Percentiles rank a stretch among this genome's conserved stretches.
These are phyloP conservation scores for Etia nguti DNA, from an alignment of 2,113 vertebrate genomes.

Conservation along the genomic window DNA sequence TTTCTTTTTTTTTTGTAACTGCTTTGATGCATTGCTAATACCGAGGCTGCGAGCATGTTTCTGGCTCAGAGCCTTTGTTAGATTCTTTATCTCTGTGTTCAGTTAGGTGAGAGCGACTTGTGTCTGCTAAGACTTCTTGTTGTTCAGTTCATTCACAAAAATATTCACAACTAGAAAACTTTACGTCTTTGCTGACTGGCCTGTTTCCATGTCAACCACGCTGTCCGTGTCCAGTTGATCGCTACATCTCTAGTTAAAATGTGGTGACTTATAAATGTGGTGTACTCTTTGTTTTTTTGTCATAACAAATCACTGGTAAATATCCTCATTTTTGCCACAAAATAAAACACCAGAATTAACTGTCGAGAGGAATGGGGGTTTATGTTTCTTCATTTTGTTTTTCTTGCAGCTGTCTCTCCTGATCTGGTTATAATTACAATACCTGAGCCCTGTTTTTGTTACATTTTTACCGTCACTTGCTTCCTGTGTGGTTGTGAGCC, in stretches of 20 bases:
- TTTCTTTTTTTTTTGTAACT: neutral
- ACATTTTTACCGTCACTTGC: neutral
- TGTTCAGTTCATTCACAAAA: neutral
- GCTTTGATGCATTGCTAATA: neutral
- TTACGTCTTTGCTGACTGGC: neutral
- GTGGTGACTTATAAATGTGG: neutral
- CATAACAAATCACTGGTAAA: neutral
- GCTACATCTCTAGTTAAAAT: neutral
- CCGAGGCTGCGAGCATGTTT: neutral
- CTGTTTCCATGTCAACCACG: neutral
- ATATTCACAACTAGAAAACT: neutral
- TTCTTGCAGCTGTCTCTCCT: neutral
- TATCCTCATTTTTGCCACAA: neutral
- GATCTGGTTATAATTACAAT: neutral
- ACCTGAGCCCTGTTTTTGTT: neutral
- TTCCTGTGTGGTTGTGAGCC: neutral
- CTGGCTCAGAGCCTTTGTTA: neutral
- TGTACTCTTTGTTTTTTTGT: neutral
- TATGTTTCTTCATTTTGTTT: neutral
- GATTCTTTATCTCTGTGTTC: neutral
- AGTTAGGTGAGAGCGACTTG: accelerated
- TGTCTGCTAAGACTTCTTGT: neutral
- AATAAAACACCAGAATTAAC: neutral
- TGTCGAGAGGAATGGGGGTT: accelerated
- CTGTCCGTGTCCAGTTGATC: neutral